Evolutionary conservation across 2,113 vertebrate species (phyloP), one percentile per base, ranked within the genome.

Genomic region (Clarias batrachus): DNA sequence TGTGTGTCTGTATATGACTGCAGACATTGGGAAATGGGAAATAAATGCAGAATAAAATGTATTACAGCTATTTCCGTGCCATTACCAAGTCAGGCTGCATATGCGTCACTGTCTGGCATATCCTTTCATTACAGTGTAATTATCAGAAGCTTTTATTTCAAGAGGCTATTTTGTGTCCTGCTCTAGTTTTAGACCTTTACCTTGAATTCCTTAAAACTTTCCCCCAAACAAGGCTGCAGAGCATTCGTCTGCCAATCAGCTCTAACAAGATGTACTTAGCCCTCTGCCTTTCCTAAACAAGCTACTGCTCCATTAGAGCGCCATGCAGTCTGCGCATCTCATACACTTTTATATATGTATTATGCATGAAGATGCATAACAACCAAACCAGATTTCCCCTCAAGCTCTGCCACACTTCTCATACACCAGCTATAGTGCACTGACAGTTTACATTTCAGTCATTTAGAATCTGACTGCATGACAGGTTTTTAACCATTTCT

Each of bases 341-440:
- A 66, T 81, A 73, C 86, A 85, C 70, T 57, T 87, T 82, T 77
- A 84, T 30, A 84, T 52, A 86, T 90, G 85, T 81, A 88, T 88
- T 88, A 86, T 88, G 81, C 86, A 90, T 90, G 81, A 86, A 85
- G 54, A 90, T 88, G 87, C 80, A 88, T 79, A 87, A 84, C 76
- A 68, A 83, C 82, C 80, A 65, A 76, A 76, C 77, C 27, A 71
- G 77, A 81, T 88, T 88, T 86, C 63, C 56, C 82, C 85, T 79
- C 66, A 84, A 86, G 82, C 70, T 59, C 79, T 65, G 19, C 52
- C 30, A 66, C 48, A 59, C 66, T 65, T 77, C 79, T 83, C 79
- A 78, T 84, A 83, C 27, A 52, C 54, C 63, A 56, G 25, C 85
- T 85, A 63, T 84, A 85, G 25, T 41, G 68, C 54, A 41, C 74